Evolutionary conservation across 2,888 invertebrate species (phyloP).

Genomic region (Agonopterix alstromeriana): DNA sequence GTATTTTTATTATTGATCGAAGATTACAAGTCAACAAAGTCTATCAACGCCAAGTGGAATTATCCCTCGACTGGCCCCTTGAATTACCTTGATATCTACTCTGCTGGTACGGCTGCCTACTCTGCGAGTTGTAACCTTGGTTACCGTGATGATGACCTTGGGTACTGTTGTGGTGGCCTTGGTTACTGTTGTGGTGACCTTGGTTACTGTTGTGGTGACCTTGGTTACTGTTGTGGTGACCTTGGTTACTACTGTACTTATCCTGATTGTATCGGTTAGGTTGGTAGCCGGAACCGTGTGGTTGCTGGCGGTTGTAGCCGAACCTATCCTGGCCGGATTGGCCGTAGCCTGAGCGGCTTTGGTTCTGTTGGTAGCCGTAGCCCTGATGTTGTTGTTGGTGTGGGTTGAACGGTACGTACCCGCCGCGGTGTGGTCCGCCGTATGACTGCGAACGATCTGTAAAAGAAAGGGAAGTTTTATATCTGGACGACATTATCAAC

Average conservation of each 20-base stretch:
- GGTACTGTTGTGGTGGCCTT: slow-evolving; percentile 16
- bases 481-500: too few relatives aligned
- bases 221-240: slow-evolving; percentile 6
- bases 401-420: slow-evolving; percentile 38
- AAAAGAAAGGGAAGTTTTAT: slow-evolving; percentile 27
- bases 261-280: slow-evolving; percentile 4
- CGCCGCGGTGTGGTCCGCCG: slow-evolving; percentile 58
- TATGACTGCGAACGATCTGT: slow-evolving; percentile 55
- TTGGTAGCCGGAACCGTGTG: slow-evolving; percentile 14
- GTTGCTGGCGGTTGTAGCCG: slow-evolving; percentile 14
- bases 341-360: slow-evolving; percentile 11
- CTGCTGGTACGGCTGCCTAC: slow-evolving; percentile 11
- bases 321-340: slow-evolving; percentile 9
- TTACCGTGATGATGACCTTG: slow-evolving; percentile 3
- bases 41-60: slow-evolving; percentile 1
- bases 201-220: slow-evolving; percentile 13
- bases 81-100: slow-evolving; percentile 6
- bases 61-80: neutral
- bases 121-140: slow-evolving; percentile 19
- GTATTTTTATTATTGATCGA: too few relatives aligned
- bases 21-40: too few relatives aligned
- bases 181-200: slow-evolving; percentile 5
- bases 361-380: slow-evolving; percentile 11
- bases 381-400: slow-evolving; percentile 14
- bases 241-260: too few relatives aligned